Evolutionary conservation across 2,888 invertebrate species (phyloP).

Genomic region (Calliopum simillimum): DNA sequence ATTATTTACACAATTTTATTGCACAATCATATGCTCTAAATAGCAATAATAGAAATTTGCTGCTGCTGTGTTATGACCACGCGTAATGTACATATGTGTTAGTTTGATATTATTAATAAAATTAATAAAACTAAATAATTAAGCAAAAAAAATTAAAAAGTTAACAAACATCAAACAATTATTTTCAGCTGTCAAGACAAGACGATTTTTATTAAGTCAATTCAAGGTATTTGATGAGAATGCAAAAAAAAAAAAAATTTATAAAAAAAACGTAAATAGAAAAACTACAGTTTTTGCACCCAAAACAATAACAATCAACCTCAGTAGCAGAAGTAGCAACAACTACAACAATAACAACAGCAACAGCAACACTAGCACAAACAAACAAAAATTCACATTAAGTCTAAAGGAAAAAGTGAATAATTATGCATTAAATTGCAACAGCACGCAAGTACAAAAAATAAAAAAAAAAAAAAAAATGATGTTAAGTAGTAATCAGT

Average conservation of each 20-base stretch:
- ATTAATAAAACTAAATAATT: neutral
- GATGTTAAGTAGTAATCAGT: constrained; percentile 17
- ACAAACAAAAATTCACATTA: constrained; percentile 23
- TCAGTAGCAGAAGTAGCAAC: neutral
- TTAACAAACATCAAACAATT: neutral
- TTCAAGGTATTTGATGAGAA: constrained; percentile 33
- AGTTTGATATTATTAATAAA: neutral
- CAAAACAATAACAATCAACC: constrained; percentile 10
- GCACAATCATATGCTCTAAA: too few relatives aligned
- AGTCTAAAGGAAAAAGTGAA: constrained; percentile 20
- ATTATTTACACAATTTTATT: too few relatives aligned
- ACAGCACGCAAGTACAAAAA: constrained; percentile 11
- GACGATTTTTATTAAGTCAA: neutral
- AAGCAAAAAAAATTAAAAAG: neutral
- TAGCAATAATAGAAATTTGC: too few relatives aligned
- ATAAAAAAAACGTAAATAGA: neutral
- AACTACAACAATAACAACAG: neutral
- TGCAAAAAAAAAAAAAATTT: constrained; percentile 17
- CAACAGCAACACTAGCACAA: neutral
- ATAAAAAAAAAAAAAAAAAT: constrained; percentile 23
- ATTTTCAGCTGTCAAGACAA: neutral
- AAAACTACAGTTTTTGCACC: constrained; percentile 13
- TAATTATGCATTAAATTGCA: constrained; percentile 36
- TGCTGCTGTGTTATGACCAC: neutral
- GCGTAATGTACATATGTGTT: neutral